Evolutionary conservation across 2,113 vertebrate species (phyloP).

Genomic region (Caranx melampygus): DNA sequence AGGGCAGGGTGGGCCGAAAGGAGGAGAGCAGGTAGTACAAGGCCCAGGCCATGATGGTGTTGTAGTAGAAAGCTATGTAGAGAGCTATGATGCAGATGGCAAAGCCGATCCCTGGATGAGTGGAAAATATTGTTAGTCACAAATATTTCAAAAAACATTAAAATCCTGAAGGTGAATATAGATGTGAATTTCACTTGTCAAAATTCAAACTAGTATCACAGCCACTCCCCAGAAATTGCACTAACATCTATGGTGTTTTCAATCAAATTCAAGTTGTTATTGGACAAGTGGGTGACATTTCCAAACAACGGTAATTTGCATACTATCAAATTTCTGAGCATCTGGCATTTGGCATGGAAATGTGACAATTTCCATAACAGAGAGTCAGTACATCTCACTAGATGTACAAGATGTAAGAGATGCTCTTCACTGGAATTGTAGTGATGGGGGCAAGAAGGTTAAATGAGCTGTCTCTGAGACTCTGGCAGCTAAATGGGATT

Average conservation of each 20-base stretch:
- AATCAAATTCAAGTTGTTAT: constrained; percentile 56
- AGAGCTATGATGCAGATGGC: constrained; percentile 97
- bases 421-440: constrained; percentile 30
- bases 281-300: constrained; percentile 78
- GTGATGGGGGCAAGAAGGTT: constrained; percentile 25
- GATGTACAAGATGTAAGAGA: constrained; percentile 36
- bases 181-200: background rate
- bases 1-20: constrained; percentile 90
- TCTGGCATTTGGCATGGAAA: constrained; percentile 83
- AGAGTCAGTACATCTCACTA: constrained; percentile 55
- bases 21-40: constrained; percentile 97
- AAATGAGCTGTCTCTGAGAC: constrained; percentile 58
- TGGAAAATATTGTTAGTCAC: background rate
- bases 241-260: constrained; percentile 43
- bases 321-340: constrained; percentile 68
- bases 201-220: background rate
- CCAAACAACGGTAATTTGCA: constrained; percentile 67
- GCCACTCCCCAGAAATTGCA: background rate
- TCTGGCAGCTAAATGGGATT: background rate
- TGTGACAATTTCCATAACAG: constrained; percentile 87
- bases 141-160: background rate
- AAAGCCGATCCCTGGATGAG: constrained; percentile 90
- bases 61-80: constrained; percentile 98
- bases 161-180: background rate
- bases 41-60: constrained; percentile 99